These are phyloP conservation scores for Botia almorhae DNA, from an alignment of 2,797 vertebrate genomes.

Conservation along the genomic window DNA sequence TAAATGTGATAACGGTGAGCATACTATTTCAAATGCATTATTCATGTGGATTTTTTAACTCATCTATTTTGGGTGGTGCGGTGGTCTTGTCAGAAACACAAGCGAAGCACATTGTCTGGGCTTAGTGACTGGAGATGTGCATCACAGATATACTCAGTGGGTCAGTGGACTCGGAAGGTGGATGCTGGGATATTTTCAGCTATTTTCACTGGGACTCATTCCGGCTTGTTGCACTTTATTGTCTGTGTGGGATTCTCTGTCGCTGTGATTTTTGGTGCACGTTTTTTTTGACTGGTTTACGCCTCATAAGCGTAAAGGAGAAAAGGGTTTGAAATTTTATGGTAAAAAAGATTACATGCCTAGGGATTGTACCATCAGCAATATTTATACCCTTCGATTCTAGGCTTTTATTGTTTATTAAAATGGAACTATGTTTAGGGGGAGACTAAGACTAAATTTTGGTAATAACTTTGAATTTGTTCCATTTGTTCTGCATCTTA, in stretches of 20 bases:
- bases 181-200: constrained; percentile 15
- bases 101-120: constrained; percentile 50
- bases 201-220: constrained; percentile 45
- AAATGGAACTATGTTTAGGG: not conserved
- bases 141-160: constrained; percentile 16
- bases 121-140: constrained; percentile 22
- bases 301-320: not conserved
- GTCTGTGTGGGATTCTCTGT: constrained; percentile 45
- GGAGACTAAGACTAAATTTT: no score
- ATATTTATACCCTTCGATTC: not conserved
- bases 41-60: constrained; percentile 69
- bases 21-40: constrained; percentile 64
- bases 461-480: no score
- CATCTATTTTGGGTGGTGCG: constrained; percentile 65
- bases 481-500: no score
- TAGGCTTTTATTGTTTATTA: not conserved
- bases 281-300: constrained; percentile 16
- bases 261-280: not conserved
- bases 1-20: constrained; percentile 39
- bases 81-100: constrained; percentile 57
- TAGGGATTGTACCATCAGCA: not conserved
- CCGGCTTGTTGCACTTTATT: constrained; percentile 35
- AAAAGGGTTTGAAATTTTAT: not conserved
- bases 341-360: not conserved
- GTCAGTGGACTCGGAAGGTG: constrained; percentile 32